phyloP scores from a whole-genome alignment of 2,888 invertebrate species.

The Cerastis rubricosa region DNA sequence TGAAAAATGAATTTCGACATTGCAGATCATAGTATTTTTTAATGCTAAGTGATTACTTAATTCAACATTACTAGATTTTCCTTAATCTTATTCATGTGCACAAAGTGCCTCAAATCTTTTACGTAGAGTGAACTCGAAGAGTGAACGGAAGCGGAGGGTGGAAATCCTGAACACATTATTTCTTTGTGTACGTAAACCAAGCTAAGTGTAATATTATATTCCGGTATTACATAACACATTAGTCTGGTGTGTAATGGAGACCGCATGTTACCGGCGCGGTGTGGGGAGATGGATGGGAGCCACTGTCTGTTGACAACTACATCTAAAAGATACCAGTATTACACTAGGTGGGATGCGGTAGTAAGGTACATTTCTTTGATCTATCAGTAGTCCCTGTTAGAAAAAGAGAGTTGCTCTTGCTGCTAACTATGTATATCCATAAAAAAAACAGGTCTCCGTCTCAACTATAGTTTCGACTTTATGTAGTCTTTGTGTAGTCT shows the following conservation, averaged over 20 bases:
- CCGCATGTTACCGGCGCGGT: conserved; percentile 23
- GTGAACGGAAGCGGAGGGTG: conserved; percentile 22
- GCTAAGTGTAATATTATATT: conserved; percentile 40
- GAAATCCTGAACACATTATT: conserved; percentile 44
- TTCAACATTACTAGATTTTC: conserved; percentile 2
- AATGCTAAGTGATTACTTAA: not conserved
- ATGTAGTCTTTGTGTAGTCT: no score
- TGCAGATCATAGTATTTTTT: not conserved
- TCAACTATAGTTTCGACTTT: not conserved
- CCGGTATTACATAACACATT: conserved; percentile 29
- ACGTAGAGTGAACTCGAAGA: conserved; percentile 14
- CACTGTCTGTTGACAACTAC: conserved; percentile 6
- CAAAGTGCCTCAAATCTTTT: conserved; percentile 33
- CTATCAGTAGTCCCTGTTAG: not conserved
- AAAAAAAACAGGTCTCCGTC: not conserved
- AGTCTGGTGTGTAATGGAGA: conserved; percentile 46
- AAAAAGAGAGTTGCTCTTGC: not conserved
- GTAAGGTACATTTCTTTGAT: not conserved
- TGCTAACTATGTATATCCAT: not conserved
- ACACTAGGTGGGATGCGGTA: not conserved
- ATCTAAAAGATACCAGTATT: not conserved
- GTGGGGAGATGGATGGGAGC: conserved; percentile 38
- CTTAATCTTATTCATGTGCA: conserved; percentile 12
- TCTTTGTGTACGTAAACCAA: conserved; percentile 27
- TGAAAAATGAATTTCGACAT: not conserved